These are phyloP conservation scores for Rhinogobio ventralis DNA, from an alignment of 2,797 vertebrate species.

Conservation along the genomic window DNA sequence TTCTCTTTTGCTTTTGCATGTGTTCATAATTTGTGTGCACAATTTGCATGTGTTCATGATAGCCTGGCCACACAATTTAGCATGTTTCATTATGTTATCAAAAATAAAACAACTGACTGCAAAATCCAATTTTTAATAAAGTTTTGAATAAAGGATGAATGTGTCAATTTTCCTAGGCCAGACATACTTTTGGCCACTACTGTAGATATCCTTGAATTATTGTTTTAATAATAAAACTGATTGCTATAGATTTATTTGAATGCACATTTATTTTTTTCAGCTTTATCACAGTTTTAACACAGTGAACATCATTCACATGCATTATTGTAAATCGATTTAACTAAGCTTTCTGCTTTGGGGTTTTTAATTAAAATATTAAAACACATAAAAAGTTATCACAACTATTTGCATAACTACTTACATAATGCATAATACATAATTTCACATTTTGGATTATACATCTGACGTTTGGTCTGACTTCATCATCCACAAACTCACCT, in stretches of 20 bases:
- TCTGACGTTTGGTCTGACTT: not conserved
- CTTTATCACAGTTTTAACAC: not conserved
- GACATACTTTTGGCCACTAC: not conserved
- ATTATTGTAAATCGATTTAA: not conserved
- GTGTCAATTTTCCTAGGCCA: not conserved
- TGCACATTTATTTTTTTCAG: not conserved
- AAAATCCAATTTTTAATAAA: not conserved
- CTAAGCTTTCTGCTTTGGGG: not conserved
- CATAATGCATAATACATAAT: not conserved
- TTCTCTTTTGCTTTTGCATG: not conserved
- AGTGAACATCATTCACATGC: not conserved
- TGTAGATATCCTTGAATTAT: not conserved
- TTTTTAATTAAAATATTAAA: not conserved
- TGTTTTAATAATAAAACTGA: not conserved
- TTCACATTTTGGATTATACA: not conserved
- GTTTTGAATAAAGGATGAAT: not conserved
- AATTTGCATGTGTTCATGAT: not conserved
- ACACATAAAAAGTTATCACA: not conserved
- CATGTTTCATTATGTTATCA: not conserved
- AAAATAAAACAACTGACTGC: not conserved
- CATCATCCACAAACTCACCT: not conserved
- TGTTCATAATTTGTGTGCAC: not conserved
- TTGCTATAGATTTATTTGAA: not conserved
- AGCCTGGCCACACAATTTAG: not conserved
- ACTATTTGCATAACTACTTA: not conserved